Evolutionary conservation across 2,888 invertebrate genomes (phyloP).

Genomic region (Dasypogon diadema): DNA sequence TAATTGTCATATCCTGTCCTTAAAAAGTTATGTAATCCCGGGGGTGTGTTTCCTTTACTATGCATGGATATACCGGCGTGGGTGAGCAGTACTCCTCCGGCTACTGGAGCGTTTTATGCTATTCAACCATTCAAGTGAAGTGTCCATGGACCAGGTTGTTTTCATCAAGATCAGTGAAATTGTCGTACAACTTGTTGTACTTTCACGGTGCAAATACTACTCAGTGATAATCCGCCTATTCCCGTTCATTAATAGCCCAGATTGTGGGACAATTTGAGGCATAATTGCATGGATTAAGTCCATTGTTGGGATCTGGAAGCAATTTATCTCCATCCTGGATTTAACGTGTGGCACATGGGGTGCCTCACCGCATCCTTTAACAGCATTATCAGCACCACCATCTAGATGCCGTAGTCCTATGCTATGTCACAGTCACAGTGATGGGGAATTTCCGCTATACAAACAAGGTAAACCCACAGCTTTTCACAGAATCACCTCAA

Average conservation of each 20-base stretch:
- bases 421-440: constrained; percentile 87
- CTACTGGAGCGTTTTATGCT: too few species aligned
- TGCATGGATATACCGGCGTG: too few species aligned
- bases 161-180: too few species aligned
- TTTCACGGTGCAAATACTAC: too few species aligned
- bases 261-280: neutral
- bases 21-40: neutral
- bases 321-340: constrained; percentile 53
- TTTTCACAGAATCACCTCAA: neutral
- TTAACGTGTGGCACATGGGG: constrained; percentile 64
- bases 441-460: constrained; percentile 87
- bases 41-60: too few species aligned
- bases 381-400: constrained; percentile 62
- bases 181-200: too few species aligned
- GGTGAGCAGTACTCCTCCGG: too few species aligned
- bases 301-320: neutral
- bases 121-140: too few species aligned
- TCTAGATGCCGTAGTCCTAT: constrained; percentile 79
- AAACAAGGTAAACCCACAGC: constrained; percentile 75
- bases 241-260: too few species aligned
- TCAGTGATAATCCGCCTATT: too few species aligned
- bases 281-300: neutral
- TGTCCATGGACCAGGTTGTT: too few species aligned
- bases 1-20: neutral
- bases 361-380: constrained; percentile 41